Evolutionary conservation across 2,888 invertebrate species (phyloP), one percentile per base, ranked within the genome.

Genomic region (Drosophila paucipuncta): DNA sequence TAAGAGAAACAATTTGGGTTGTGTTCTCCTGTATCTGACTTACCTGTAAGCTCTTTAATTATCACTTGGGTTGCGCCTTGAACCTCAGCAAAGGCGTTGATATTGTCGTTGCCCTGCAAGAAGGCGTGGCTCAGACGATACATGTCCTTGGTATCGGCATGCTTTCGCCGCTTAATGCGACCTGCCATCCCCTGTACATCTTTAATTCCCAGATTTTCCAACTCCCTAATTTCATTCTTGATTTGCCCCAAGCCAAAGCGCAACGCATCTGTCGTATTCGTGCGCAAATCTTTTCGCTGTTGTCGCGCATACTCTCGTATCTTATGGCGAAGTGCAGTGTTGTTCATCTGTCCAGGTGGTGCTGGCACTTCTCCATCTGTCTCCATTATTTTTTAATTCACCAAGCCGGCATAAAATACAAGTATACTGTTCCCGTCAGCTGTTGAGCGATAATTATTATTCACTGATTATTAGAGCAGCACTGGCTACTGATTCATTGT

Each of bases 11-110:
- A 25, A 47, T 25, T 5, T 25, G 16, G 3, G 25, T 16, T 30
- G 2, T 25, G 9, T 25, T 22, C 7, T 11, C 4, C 0, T 37
- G 11, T 11, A 22, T 35, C 11, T 28, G 0, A 35, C 25, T 43
- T 78, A 91, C 93, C 93, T 13, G 92, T 92, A 0, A 93, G 70
- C 35, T 93, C 93, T 67, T 93, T 93, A 0, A 93, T 80, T 3
- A 93, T 47, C 0, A 92, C 89, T 66, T 93, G 92, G 2, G 91
- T 75, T 0, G 92, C 93, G 0, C 93, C 93, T 0, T 91, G 91
- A 10, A 89, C 91, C 33, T 83, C 91, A 0, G 89, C 80, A 70
- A 93, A 93, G 1, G 82, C 73, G 16, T 76, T 78, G 11, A 93
- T 93, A 68, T 93, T 93, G 0, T 90, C 89, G 11, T 83, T 83